A percentile compares a stretch with the other conserved stretches of the same genome.
These are phyloP conservation scores for Cydia splendana DNA, from an alignment of 1,140 invertebrate species.

Conservation along the genomic window DNA sequence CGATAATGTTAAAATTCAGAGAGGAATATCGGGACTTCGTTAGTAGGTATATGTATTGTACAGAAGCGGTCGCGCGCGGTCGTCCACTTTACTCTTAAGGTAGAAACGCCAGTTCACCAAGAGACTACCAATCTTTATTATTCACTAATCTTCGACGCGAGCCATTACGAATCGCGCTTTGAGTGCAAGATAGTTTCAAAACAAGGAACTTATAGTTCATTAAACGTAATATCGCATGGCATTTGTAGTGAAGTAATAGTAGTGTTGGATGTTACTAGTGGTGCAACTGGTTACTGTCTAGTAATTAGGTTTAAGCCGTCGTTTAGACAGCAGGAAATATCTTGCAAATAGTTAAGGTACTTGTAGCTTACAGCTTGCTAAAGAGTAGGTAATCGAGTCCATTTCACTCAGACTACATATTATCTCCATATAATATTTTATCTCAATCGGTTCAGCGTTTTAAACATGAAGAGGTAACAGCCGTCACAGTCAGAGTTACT, in stretches of 20 bases:
- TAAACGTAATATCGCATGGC: constrained; percentile 11
- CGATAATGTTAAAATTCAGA: too few relatives aligned
- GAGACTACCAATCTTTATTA: not conserved
- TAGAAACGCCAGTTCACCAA: not conserved
- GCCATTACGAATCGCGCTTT: constrained; percentile 5
- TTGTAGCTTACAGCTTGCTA: not conserved
- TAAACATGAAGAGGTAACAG: too few relatives aligned
- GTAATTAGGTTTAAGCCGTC: not conserved
- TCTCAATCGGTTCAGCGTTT: too few relatives aligned
- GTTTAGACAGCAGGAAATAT: not conserved
- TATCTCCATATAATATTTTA: too few relatives aligned
- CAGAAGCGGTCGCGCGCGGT: not conserved
- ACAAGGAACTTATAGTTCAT: constrained; percentile 31
- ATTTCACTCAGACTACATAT: not conserved
- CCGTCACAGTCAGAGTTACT: too few relatives aligned
- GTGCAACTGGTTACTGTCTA: constrained; percentile 12
- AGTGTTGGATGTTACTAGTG: constrained; percentile 12
- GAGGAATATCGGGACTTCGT: too few relatives aligned
- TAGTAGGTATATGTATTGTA: too few relatives aligned
- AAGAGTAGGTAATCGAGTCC: not conserved
- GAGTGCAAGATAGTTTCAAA: constrained; percentile 15
- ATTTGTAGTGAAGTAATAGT: constrained; percentile 30
- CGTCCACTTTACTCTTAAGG: too few relatives aligned
- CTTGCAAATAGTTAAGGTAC: not conserved
- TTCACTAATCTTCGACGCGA: not conserved